Conservation (phyloP, 2,113 vertebrate genomes). For the Thermophis baileyi region DNA sequence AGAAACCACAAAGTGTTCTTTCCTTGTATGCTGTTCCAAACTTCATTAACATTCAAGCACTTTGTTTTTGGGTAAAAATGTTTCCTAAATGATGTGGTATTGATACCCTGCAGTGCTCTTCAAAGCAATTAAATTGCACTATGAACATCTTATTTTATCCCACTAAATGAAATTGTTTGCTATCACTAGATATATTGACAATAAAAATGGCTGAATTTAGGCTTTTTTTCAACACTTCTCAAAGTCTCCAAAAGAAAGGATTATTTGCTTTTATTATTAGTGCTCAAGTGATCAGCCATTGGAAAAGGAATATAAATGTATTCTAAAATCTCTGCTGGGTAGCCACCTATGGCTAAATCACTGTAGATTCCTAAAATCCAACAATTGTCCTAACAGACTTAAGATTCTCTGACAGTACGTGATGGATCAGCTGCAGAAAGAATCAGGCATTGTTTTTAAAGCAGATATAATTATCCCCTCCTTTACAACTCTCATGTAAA, state of each 20-base stretch:
- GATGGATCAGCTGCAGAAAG: not conserved
- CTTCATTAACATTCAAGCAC: constrained; percentile 10
- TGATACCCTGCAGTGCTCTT: not conserved
- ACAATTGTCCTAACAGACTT: not conserved
- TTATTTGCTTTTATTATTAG: not conserved
- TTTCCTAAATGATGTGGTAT: not conserved
- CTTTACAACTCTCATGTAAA: not conserved
- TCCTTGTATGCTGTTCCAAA: not conserved
- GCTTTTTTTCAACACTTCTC: not conserved
- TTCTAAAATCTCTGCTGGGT: not conserved
- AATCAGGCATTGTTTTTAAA: not conserved
- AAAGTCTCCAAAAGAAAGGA: not conserved
- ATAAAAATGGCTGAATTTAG: not conserved
- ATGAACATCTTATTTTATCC: not conserved
- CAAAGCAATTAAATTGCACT: not conserved
- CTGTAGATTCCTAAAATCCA: not conserved
- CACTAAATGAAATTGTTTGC: not conserved
- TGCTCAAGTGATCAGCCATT: not conserved
- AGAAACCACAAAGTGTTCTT: not conserved
- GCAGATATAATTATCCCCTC: not conserved
- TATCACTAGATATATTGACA: not conserved
- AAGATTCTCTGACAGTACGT: not conserved
- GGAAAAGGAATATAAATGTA: not conserved
- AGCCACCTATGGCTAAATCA: not conserved
- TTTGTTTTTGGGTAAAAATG: not conserved